Conservation (phyloP, 2,113 vertebrate genomes). For the Ceyx melanurus region DNA sequence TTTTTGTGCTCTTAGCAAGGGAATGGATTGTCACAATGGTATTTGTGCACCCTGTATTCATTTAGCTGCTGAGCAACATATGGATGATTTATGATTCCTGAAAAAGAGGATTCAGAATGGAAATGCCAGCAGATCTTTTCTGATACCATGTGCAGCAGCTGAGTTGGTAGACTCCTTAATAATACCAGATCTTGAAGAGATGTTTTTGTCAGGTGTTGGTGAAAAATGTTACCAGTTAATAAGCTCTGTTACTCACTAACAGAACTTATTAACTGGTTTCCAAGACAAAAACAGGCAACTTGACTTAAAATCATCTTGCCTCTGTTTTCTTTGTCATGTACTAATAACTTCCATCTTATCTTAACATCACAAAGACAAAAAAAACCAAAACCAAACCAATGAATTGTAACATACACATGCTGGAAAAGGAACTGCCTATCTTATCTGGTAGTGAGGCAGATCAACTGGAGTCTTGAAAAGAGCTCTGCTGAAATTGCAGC, state of each 20-base stretch:
- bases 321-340: slow-evolving; percentile 17
- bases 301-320: slow-evolving; percentile 8
- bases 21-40: background rate
- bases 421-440: background rate
- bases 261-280: slow-evolving; percentile 58
- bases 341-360: slow-evolving; percentile 1
- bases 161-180: slow-evolving; percentile 1
- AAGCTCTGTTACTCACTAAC: background rate
- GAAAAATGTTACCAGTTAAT: background rate
- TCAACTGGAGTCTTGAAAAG: background rate
- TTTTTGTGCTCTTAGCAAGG: background rate
- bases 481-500: background rate
- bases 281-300: slow-evolving; percentile 59
- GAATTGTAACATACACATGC: background rate
- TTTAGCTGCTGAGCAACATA: background rate
- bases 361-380: slow-evolving; percentile 4
- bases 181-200: slow-evolving; percentile 24
- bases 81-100: background rate
- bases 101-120: background rate
- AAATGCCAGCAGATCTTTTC: background rate
- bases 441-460: background rate
- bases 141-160: background rate
- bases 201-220: slow-evolving; percentile 8
- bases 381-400: background rate
- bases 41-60: background rate